Conservation (phyloP, 1,140 invertebrate species). For the Stenopsyche tienmushanensis region DNA sequence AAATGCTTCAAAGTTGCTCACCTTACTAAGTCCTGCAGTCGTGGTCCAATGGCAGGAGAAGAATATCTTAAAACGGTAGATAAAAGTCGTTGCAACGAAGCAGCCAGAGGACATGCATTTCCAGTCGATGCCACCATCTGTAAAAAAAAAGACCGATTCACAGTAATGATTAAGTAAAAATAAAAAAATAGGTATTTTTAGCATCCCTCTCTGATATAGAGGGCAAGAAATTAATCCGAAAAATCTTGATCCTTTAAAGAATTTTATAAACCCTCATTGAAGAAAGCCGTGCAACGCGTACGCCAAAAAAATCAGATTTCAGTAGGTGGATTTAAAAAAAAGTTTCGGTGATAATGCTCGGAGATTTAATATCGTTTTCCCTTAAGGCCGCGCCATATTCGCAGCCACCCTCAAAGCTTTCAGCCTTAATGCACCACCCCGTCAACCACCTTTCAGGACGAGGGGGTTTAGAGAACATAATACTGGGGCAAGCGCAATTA, state of each 20-base stretch:
- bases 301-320: too few species aligned
- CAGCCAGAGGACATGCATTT: constrained; percentile 45
- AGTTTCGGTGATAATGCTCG: constrained; percentile 15
- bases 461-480: not conserved
- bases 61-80: constrained; percentile 47
- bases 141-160: constrained; percentile 13
- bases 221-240: too few species aligned
- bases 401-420: constrained; percentile 27
- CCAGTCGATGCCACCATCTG: constrained; percentile 26
- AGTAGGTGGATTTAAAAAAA: too few species aligned
- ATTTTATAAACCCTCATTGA: too few species aligned
- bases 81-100: constrained; percentile 50
- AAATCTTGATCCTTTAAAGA: too few species aligned
- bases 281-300: too few species aligned
- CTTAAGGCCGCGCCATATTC: constrained; percentile 16
- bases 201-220: too few species aligned
- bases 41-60: constrained; percentile 41
- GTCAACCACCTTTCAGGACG: not conserved
- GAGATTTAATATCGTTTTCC: constrained; percentile 27
- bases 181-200: too few species aligned
- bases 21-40: constrained; percentile 54
- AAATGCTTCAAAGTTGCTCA: too few species aligned
- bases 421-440: constrained; percentile 29
- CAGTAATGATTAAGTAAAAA: too few species aligned
- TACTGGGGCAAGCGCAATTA: not conserved